Evolutionary conservation across 2,888 invertebrate genomes (phyloP), one percentile per base, ranked within the genome.

Genomic region (Brachynemurus nebulosus): DNA sequence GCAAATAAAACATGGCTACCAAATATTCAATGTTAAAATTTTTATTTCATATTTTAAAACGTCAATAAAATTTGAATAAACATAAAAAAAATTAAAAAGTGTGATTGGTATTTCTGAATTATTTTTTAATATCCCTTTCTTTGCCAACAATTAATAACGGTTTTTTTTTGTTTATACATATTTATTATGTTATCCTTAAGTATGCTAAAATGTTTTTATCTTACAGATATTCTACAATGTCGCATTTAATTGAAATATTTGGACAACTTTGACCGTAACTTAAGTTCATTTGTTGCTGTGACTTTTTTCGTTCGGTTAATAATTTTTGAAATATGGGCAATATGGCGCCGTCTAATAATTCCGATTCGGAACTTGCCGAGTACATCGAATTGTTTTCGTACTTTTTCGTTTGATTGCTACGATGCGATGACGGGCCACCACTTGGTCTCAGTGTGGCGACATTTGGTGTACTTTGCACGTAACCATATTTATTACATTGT

Each of bases 181-280:
- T n/a, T n/a, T n/a, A n/a, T n/a, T n/a, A n/a, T n/a, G n/a, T n/a
- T n/a, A n/a, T n/a, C n/a, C n/a, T n/a, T n/a, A n/a, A n/a, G n/a
- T n/a, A n/a, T n/a, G n/a, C n/a, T n/a, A n/a, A n/a, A n/a, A n/a
- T n/a, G n/a, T n/a, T n/a, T n/a, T n/a, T n/a, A n/a, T n/a, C 50
- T 72, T 82, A 90, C 66, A 91, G 78, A 67, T 92, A 91, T 61
- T 91, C 91, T 55, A 91, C 91, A 57, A 92, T 91, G 70, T 91
- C 91, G 72, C 91, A 91, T 68, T 91, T 91, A 56, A 92, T 90
- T 49, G 90, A 89, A 68, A 90, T 90, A 71, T 90, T 90, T 20
- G 91, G 91, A 63, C 91, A 91, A 57, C 90, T 90, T 54, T 88
- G 80, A 45, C 89, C 86, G 52, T 79, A 81, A 21, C 75, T 76